Evolutionary conservation across 1,140 invertebrate species (phyloP).

Genomic region (Ectropis grisescens): DNA sequence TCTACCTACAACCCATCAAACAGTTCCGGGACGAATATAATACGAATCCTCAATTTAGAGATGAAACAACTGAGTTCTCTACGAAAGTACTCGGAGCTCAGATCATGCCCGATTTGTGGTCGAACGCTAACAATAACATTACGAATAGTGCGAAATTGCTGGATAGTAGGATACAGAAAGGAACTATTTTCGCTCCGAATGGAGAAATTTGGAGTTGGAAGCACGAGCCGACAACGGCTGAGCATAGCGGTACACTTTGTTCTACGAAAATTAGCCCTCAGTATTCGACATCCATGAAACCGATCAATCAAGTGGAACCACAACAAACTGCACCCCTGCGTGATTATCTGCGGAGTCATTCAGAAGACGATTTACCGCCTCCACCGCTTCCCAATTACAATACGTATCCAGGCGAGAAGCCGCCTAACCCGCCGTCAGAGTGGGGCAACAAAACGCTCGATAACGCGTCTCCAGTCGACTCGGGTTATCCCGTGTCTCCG

Average conservation of each 20-base stretch:
- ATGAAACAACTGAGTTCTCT: conserved; percentile 69
- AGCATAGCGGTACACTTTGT: conserved; percentile 54
- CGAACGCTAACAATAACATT: conserved; percentile 55
- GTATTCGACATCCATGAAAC: conserved; percentile 53
- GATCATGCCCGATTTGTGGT: conserved; percentile 54
- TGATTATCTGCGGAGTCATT: conserved; percentile 47
- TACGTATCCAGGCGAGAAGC: conserved; percentile 56
- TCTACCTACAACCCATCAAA: conserved; percentile 69
- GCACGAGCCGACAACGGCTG: conserved; percentile 52
- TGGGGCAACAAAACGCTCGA: conserved; percentile 25
- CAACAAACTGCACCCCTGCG: conserved; percentile 56
- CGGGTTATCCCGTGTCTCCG: conserved; percentile 20
- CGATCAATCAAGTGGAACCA: conserved; percentile 55
- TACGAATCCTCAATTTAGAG: conserved; percentile 67
- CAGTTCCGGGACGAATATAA: conserved; percentile 68
- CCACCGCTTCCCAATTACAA: conserved; percentile 63
- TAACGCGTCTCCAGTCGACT: conserved; percentile 21
- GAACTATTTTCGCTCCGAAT: conserved; percentile 66
- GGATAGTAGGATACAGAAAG: conserved; percentile 57
- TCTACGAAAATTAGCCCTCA: conserved; percentile 60
- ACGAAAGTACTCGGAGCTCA: conserved; percentile 60
- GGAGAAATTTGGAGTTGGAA: conserved; percentile 70
- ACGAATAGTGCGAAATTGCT: conserved; percentile 47
- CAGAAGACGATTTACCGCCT: conserved; percentile 54
- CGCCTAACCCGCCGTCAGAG: conserved; percentile 12